Evolutionary conservation across 2,797 vertebrate species (phyloP).

Genomic region (Gorsachius magnificus): DNA sequence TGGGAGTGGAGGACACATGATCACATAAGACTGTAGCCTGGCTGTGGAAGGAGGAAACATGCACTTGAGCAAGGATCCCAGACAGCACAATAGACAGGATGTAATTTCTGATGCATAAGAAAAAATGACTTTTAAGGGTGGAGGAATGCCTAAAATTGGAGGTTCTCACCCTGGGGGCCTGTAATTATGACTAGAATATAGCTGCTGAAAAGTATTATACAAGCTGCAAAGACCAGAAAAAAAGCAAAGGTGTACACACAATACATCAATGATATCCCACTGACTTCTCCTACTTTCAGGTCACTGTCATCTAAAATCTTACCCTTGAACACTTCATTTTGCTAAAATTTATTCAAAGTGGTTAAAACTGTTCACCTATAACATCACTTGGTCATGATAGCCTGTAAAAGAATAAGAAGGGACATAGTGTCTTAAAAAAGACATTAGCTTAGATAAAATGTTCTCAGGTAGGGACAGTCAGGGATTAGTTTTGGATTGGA

Average conservation of each 20-base stretch:
- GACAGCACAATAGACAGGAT: background rate
- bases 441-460: background rate
- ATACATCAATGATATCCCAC: background rate
- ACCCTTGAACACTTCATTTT: background rate
- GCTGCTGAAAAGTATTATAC: background rate
- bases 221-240: background rate
- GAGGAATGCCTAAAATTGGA: background rate
- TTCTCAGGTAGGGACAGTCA: background rate
- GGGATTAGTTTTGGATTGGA: background rate
- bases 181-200: background rate
- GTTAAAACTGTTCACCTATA: background rate
- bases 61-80: background rate
- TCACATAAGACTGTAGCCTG: background rate
- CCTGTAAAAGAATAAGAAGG: background rate
- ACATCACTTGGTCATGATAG: background rate
- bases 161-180: background rate
- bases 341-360: background rate
- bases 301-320: background rate
- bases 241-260: background rate
- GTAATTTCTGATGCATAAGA: background rate
- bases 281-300: background rate
- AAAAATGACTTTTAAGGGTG: background rate
- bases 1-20: background rate
- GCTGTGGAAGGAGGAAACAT: background rate
- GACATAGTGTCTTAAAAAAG: background rate